A percentile compares a stretch with the other conserved stretches of the same genome.
Evolutionary conservation across 2,888 invertebrate genomes (phyloP).

Genomic region (Lagria hirta): DNA sequence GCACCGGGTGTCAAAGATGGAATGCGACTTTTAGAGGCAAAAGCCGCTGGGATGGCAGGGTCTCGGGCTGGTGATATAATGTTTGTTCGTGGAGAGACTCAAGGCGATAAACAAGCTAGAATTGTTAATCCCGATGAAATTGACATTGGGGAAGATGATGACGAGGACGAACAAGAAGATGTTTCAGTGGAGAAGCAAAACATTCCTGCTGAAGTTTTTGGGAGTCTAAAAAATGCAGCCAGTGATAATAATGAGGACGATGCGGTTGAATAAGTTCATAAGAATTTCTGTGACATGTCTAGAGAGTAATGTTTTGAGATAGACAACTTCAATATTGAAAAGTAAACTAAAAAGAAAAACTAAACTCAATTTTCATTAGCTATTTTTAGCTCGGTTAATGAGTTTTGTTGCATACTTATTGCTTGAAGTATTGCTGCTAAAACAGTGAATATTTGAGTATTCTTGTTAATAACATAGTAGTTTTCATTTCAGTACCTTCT

Average conservation of each 20-base stretch:
- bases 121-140: constrained; percentile 88
- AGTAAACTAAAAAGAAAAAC: no score
- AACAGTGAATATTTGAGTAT: no score
- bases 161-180: constrained; percentile 60
- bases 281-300: no score
- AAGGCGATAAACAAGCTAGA: constrained; percentile 64
- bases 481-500: no score
- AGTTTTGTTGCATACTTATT: no score
- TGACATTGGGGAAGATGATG: constrained; percentile 70
- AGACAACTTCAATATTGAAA: no score
- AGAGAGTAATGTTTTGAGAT: no score
- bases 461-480: no score
- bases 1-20: constrained; percentile 80
- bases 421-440: no score
- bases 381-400: no score
- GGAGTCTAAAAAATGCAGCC: constrained; percentile 63
- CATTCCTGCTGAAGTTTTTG: constrained; percentile 91
- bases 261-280: neutral
- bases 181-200: constrained; percentile 80
- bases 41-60: constrained; percentile 69
- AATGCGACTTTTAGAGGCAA: constrained; percentile 85
- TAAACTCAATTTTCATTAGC: no score
- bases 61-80: constrained; percentile 66
- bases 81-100: constrained; percentile 87
- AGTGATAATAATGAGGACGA: constrained; percentile 47